A percentile compares a stretch with the other conserved stretches of the same genome.
Conservation (phyloP, 2,888 invertebrate species). For the Andrena fulva region DNA sequence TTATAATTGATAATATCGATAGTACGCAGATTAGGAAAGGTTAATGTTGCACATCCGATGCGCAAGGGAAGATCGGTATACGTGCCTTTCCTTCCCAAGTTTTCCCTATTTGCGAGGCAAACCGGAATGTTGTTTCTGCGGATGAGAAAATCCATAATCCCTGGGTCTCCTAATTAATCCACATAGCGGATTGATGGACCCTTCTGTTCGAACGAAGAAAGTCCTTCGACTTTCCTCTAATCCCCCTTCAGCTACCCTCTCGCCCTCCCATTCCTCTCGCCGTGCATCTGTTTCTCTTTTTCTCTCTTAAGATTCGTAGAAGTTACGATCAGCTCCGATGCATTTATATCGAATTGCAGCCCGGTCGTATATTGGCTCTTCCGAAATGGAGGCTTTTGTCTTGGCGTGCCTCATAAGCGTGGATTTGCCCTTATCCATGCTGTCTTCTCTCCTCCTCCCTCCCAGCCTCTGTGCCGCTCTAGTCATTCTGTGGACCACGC, state of each 20-base stretch:
- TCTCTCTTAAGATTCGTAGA: conserved; percentile 52
- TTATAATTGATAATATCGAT: no score
- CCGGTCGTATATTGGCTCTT: conserved; percentile 78
- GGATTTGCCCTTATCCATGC: conserved; percentile 81
- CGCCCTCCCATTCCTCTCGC: not conserved
- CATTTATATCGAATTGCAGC: conserved; percentile 82
- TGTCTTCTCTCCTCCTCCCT: conserved; percentile 48
- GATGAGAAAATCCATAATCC: conserved; percentile 53
- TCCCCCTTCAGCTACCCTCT: conserved; percentile 65
- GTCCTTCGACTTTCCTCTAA: conserved; percentile 77
- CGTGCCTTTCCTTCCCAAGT: not conserved
- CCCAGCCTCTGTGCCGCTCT: conserved; percentile 47
- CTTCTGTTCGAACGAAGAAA: conserved; percentile 68
- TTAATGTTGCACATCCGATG: no score
- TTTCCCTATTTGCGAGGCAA: not conserved
- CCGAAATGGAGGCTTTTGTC: conserved; percentile 83
- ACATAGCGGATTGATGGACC: conserved; percentile 68
- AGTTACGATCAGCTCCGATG: conserved; percentile 79
- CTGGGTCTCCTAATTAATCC: conserved; percentile 74
- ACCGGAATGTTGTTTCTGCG: conserved; percentile 55
- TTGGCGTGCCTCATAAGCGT: conserved; percentile 83
- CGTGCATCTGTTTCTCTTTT: conserved; percentile 8
- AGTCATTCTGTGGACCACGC: conserved; percentile 74
- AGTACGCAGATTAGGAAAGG: no score
- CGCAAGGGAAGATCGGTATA: no score